Evolutionary conservation across 2,797 vertebrate genomes (phyloP).

Genomic region (Labroides dimidiatus): DNA sequence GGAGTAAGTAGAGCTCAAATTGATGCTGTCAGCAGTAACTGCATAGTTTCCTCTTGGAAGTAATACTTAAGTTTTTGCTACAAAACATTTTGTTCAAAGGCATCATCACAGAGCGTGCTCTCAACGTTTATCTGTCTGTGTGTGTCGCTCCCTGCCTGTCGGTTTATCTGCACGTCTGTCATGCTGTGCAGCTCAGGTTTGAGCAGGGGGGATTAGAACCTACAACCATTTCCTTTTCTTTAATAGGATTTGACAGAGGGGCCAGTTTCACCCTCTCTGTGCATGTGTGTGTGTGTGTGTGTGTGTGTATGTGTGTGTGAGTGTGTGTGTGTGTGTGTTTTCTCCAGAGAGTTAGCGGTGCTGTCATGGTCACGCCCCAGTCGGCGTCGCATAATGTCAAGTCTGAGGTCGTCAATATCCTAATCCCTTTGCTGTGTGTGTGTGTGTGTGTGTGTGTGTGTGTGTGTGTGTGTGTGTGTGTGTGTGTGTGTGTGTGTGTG

Average conservation of each 20-base stretch:
- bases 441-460: slow-evolving; percentile 8
- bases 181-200: slow-evolving; percentile 58
- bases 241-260: slow-evolving; percentile 72
- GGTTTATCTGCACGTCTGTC: slow-evolving; percentile 52
- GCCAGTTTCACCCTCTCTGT: slow-evolving; percentile 38
- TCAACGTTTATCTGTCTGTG: slow-evolving; percentile 12
- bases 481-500: too few relatives aligned
- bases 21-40: slow-evolving; percentile 48
- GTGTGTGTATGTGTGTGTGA: slow-evolving; percentile 17
- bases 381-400: slow-evolving; percentile 41
- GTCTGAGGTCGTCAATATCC: slow-evolving; percentile 43
- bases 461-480: not conserved
- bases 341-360: slow-evolving; percentile 6
- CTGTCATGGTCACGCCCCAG: slow-evolving; percentile 9
- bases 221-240: slow-evolving; percentile 60
- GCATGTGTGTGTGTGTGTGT: slow-evolving; percentile 15
- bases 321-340: slow-evolving; percentile 16
- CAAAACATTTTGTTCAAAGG: slow-evolving; percentile 31
- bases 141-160: slow-evolving; percentile 4
- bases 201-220: slow-evolving; percentile 63
- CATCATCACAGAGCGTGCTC: slow-evolving; percentile 10
- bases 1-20: slow-evolving; percentile 36
- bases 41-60: slow-evolving; percentile 26
- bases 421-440: slow-evolving; percentile 42
- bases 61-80: slow-evolving; percentile 18